phyloP scores from a whole-genome alignment of 2,113 vertebrate species.

The Antechinus stuartii region DNA sequence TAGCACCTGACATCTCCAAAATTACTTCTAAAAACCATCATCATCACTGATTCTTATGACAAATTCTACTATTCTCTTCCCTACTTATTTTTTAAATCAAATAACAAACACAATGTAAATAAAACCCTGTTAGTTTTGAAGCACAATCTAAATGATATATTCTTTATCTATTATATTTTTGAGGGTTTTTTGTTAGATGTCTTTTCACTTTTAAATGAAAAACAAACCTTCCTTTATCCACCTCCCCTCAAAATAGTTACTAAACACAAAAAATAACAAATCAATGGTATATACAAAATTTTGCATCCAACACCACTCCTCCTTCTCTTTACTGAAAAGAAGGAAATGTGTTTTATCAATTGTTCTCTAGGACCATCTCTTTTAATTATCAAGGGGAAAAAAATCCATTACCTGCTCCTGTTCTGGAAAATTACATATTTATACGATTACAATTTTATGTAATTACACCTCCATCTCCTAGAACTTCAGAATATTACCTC shows the following conservation, averaged over 20 bases:
- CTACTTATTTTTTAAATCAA: constrained; percentile 17
- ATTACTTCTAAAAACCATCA: constrained; percentile 55
- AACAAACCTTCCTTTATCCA: background rate
- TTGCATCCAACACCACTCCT: background rate
- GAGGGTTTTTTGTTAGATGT: background rate
- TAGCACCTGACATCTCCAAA: constrained; percentile 48
- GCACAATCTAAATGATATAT: background rate
- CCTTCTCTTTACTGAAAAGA: background rate
- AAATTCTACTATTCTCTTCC: constrained; percentile 54
- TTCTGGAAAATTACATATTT: background rate
- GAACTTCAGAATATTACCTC: background rate
- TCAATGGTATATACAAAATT: background rate
- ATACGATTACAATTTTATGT: background rate
- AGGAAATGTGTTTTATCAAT: background rate
- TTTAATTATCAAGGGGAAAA: background rate
- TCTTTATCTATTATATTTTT: background rate
- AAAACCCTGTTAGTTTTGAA: background rate
- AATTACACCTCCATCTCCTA: background rate
- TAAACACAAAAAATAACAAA: background rate
- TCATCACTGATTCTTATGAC: constrained; percentile 48
- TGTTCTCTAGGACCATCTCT: background rate
- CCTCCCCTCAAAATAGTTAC: background rate
- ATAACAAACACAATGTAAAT: background rate
- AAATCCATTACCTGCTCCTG: background rate
- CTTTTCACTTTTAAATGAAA: background rate